Percentiles rank a stretch among this genome's conserved stretches.
Conservation (phyloP, 2,888 invertebrate species). For the Tiliacea citrago region DNA sequence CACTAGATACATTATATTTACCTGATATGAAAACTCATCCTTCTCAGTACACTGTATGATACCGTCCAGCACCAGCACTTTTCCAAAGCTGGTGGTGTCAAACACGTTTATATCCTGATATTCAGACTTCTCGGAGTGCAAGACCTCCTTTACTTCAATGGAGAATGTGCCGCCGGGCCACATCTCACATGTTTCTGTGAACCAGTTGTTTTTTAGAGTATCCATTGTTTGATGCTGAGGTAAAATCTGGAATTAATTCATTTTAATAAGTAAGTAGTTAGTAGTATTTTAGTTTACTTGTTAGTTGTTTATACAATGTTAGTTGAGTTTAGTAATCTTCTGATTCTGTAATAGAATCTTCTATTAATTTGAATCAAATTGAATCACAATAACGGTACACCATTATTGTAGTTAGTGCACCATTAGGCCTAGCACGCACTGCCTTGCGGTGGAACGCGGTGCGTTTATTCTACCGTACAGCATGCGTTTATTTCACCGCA, state of each 20-base stretch:
- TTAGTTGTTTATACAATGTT: background rate
- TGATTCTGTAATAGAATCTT: background rate
- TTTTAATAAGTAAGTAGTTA: too few relatives aligned
- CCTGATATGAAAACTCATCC: constrained; percentile 99
- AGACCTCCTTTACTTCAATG: constrained; percentile 94
- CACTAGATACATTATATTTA: constrained; percentile 54
- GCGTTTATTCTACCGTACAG: too few relatives aligned
- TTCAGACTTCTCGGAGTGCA: constrained; percentile 94
- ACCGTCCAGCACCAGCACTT: constrained; percentile 97
- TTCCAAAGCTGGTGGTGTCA: constrained; percentile 95
- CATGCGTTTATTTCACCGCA: too few relatives aligned
- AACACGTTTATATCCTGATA: constrained; percentile 96
- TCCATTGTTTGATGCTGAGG: constrained; percentile 89
- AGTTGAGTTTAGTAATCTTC: background rate
- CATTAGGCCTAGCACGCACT: too few relatives aligned
- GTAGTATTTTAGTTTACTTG: background rate
- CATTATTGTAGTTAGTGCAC: background rate
- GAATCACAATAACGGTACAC: background rate
- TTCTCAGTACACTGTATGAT: constrained; percentile 99
- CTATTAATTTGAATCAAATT: background rate
- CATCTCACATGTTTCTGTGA: constrained; percentile 96
- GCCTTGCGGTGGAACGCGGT: too few relatives aligned
- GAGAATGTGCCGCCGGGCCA: constrained; percentile 98
- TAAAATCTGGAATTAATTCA: constrained; percentile 28
- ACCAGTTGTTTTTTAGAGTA: constrained; percentile 95